These are phyloP conservation scores for Agriopis marginaria DNA, from an alignment of 2,888 invertebrate genomes.

Conservation along the genomic window DNA sequence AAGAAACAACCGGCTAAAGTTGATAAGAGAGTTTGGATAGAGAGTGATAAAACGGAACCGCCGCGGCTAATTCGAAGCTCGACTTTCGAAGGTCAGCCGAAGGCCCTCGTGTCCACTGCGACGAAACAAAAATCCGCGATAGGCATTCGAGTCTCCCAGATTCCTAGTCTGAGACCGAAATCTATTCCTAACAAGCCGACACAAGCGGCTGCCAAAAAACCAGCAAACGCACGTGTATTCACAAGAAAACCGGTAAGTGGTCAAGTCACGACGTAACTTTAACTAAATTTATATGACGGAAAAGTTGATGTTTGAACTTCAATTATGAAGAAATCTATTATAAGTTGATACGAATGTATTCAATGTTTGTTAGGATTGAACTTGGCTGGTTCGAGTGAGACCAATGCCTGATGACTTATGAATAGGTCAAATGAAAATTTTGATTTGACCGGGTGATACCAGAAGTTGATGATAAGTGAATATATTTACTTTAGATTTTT, in stretches of 20 bases:
- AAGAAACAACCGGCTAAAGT: constrained; percentile 87
- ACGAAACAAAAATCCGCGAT: constrained; percentile 81
- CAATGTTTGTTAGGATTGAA: constrained; percentile 8
- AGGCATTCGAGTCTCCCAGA: constrained; percentile 78
- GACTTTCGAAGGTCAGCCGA: constrained; percentile 88
- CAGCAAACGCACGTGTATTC: constrained; percentile 62
- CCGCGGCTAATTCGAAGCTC: constrained; percentile 87
- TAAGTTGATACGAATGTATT: constrained; percentile 25
- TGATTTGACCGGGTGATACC: constrained; percentile 4
- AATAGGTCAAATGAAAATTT: constrained; percentile 1
- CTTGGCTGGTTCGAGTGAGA: constrained; percentile 10
- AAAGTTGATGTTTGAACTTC: constrained; percentile 21
- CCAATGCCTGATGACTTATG: constrained; percentile 1
- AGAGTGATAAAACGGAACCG: constrained; percentile 70
- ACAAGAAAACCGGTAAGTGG: constrained; percentile 68
- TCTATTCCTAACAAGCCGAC: constrained; percentile 56
- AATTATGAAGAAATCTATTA: constrained; percentile 14
- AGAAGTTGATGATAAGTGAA: constrained; percentile 23
- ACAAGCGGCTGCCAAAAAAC: constrained; percentile 60
- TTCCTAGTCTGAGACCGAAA: constrained; percentile 75
- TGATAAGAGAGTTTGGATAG: constrained; percentile 88
- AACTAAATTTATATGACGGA: constrained; percentile 18
- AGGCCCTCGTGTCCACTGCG: constrained; percentile 66
- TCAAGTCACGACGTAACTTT: constrained; percentile 61
- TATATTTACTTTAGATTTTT: constrained; percentile 7